Conservation (phyloP, 2,797 vertebrate species). For the Pogonophryne albipinna region DNA sequence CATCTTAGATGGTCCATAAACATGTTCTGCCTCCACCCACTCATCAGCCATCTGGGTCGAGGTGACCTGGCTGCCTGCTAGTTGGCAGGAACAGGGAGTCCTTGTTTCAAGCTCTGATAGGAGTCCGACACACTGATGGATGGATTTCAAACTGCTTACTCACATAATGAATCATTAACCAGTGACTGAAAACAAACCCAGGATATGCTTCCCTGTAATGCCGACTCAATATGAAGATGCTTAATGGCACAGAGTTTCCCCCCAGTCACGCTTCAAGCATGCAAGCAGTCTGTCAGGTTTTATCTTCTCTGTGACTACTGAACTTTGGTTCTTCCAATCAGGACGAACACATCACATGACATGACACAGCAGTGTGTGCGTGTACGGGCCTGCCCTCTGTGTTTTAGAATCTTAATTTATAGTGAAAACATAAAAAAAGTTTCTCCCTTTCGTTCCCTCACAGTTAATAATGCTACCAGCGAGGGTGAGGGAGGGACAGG, state of each 20-base stretch:
- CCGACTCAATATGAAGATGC: not conserved
- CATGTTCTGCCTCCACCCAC: slow-evolving; percentile 43
- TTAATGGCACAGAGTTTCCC: not conserved
- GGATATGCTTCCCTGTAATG: slow-evolving; percentile 20
- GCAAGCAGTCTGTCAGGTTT: slow-evolving; percentile 18
- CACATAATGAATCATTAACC: slow-evolving; percentile 70
- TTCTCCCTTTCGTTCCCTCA: not conserved
- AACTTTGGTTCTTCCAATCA: slow-evolving; percentile 47
- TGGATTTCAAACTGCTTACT: slow-evolving; percentile 61
- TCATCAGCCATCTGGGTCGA: slow-evolving; percentile 66
- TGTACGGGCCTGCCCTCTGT: not conserved
- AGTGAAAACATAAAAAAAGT: slow-evolving; percentile 8
- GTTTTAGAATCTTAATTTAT: not conserved
- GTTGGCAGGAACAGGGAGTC: slow-evolving; percentile 75
- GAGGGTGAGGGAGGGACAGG: not conserved
- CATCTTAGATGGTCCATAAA: slow-evolving; percentile 54
- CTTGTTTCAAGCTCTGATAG: slow-evolving; percentile 69
- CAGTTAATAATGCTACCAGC: slow-evolving; percentile 40
- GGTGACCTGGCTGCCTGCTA: slow-evolving; percentile 63
- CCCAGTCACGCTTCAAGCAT: not conserved
- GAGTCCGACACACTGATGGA: slow-evolving; percentile 57
- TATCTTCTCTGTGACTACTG: slow-evolving; percentile 37
- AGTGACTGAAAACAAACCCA: slow-evolving; percentile 47
- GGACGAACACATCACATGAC: slow-evolving; percentile 38
- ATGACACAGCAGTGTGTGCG: not conserved